Evolutionary conservation across 2,113 vertebrate genomes (phyloP).

Genomic region (Taurulus bubalis): DNA sequence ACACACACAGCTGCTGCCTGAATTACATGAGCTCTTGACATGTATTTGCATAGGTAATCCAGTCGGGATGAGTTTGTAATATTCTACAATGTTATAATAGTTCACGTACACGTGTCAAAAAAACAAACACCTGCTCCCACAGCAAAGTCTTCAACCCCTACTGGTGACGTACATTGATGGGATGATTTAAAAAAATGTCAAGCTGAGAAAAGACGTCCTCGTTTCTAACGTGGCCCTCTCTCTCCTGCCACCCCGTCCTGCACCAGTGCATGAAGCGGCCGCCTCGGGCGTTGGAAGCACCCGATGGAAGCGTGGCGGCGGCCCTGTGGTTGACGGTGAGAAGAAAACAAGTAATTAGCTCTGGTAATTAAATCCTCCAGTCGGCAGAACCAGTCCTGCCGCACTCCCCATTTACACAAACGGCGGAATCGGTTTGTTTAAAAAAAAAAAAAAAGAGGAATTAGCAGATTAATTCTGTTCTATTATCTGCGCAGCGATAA

Average conservation of each 20-base stretch:
- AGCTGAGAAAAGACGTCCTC: constrained; percentile 48
- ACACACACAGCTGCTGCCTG: too few relatives aligned
- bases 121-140: constrained; percentile 1
- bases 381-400: constrained; percentile 44
- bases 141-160: background rate
- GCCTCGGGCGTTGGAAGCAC: constrained; percentile 42
- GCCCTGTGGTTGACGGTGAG: constrained; percentile 65
- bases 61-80: background rate
- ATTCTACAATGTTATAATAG: background rate
- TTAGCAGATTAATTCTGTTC: constrained; percentile 75
- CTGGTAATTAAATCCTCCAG: constrained; percentile 76
- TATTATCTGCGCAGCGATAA: constrained; percentile 71
- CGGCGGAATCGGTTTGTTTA: constrained; percentile 39
- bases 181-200: constrained; percentile 29
- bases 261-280: constrained; percentile 12
- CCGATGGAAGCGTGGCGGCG: constrained; percentile 26
- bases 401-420: constrained; percentile 68
- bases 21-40: too few relatives aligned
- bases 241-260: constrained; percentile 15
- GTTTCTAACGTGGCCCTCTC: background rate
- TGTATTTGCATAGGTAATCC: background rate
- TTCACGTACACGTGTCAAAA: background rate
- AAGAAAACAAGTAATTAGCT: constrained; percentile 75
- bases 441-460: constrained; percentile 69
- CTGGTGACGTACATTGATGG: constrained; percentile 24